phyloP scores from a whole-genome alignment of 2,113 vertebrate species.

The Chroicocephalus ridibundus region DNA sequence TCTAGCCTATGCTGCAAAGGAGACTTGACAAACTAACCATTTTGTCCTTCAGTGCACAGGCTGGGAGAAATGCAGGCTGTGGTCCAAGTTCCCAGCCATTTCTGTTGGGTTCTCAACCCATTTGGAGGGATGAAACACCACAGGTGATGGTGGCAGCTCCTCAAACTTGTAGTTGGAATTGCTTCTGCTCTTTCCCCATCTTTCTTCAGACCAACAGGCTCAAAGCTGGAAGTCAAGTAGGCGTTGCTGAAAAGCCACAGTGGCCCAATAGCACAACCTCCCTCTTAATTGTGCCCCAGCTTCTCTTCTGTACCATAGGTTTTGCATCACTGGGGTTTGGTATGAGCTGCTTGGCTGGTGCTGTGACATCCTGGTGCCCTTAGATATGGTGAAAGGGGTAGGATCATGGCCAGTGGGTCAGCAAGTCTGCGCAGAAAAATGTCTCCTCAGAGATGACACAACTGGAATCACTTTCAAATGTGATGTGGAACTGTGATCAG shows the following conservation, averaged over 20 bases:
- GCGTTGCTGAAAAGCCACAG: not conserved
- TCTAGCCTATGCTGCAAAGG: not conserved
- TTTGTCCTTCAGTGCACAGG: fast-evolving
- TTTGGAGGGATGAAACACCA: not conserved
- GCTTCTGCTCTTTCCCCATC: not conserved
- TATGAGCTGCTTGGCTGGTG: not conserved
- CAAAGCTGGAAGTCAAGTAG: not conserved
- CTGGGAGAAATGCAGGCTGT: not conserved
- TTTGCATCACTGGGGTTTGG: not conserved
- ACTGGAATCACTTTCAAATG: not conserved
- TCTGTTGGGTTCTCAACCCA: not conserved
- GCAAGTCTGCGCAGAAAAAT: not conserved
- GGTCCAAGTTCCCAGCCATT: not conserved
- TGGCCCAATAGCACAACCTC: not conserved
- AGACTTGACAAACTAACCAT: not conserved
- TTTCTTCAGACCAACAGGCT: not conserved
- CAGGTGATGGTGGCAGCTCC: not conserved
- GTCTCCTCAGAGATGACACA: not conserved
- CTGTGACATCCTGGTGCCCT: not conserved
- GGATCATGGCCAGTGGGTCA: not conserved
- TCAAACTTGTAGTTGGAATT: not conserved
- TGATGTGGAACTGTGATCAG: not conserved
- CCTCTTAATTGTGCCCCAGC: fast-evolving
- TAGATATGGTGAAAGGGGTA: not conserved
- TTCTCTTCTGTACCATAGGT: not conserved